Evolutionary conservation across 2,113 vertebrate genomes (phyloP).

Genomic region (Herpailurus yagouaroundi): DNA sequence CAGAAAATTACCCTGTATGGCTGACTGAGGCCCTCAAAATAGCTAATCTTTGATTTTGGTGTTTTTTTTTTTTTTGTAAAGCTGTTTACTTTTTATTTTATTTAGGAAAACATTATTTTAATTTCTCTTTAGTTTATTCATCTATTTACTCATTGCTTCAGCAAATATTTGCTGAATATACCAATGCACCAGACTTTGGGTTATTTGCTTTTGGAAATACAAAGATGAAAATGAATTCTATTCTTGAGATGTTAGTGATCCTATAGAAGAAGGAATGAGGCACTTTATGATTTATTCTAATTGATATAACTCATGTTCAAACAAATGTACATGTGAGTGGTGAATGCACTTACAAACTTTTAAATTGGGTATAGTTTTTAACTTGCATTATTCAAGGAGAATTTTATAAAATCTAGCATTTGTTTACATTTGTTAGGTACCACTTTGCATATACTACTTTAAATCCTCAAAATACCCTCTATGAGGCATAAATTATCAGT

Average conservation of each 20-base stretch:
- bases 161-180: not conserved
- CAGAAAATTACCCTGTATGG: constrained; percentile 15
- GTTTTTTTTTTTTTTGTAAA: not conserved
- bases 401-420: not conserved
- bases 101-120: not conserved
- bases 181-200: not conserved
- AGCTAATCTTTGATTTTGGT: not conserved
- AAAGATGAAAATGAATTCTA: not conserved
- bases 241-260: not conserved
- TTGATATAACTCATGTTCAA: not conserved
- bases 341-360: not conserved
- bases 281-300: not conserved
- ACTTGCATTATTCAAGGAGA: not conserved
- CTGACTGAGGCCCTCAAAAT: not conserved
- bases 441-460: not conserved
- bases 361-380: not conserved
- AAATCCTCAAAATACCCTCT: not conserved
- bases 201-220: not conserved
- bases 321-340: not conserved
- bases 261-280: not conserved
- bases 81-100: not conserved
- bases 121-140: not conserved
- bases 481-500: not conserved
- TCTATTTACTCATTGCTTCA: not conserved
- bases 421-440: not conserved